A percentile compares a stretch with the other conserved stretches of the same genome.
These are phyloP conservation scores for Epinephelus lanceolatus DNA, from an alignment of 2,113 vertebrate genomes.

Conservation along the genomic window DNA sequence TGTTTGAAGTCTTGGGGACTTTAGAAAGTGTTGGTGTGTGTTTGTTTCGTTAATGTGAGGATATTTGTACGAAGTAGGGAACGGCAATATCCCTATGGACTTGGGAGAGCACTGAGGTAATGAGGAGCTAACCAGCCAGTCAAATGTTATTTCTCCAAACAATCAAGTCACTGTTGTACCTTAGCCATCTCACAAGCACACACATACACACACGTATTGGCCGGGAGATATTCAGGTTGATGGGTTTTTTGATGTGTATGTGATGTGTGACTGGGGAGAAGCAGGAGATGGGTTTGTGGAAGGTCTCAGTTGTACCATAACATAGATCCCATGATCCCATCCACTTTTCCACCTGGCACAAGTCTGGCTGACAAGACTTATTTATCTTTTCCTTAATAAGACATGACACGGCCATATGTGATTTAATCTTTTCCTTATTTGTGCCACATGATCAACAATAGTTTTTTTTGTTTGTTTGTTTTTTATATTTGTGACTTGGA, in stretches of 20 bases:
- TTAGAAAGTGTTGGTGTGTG: constrained; percentile 48
- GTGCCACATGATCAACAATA: constrained; percentile 67
- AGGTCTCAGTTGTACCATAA: background rate
- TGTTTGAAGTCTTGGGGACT: constrained; percentile 47
- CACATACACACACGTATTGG: background rate
- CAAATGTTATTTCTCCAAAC: constrained; percentile 54
- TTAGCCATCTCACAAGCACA: constrained; percentile 51
- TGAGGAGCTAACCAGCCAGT: constrained; percentile 60
- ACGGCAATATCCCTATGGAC: constrained; percentile 36
- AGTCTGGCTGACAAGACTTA: constrained; percentile 47
- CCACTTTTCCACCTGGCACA: constrained; percentile 20
- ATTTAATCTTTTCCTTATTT: constrained; percentile 44
- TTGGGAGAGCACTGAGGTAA: constrained; percentile 61
- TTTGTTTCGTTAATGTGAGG: constrained; percentile 54
- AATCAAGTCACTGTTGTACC: constrained; percentile 74
- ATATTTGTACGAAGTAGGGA: constrained; percentile 43
- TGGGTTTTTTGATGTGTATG: constrained; percentile 1
- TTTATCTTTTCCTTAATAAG: constrained; percentile 60
- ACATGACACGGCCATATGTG: constrained; percentile 42
- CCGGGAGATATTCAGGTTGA: constrained; percentile 32
- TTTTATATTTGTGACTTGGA: background rate
- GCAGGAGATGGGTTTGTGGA: constrained; percentile 12
- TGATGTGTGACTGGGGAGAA: constrained; percentile 29
- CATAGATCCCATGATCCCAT: constrained; percentile 25
- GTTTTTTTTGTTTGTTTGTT: background rate